Evolutionary conservation across 1,140 invertebrate genomes (phyloP), one percentile per base, ranked within the genome.

Genomic region (Scaptomyza pallida): DNA sequence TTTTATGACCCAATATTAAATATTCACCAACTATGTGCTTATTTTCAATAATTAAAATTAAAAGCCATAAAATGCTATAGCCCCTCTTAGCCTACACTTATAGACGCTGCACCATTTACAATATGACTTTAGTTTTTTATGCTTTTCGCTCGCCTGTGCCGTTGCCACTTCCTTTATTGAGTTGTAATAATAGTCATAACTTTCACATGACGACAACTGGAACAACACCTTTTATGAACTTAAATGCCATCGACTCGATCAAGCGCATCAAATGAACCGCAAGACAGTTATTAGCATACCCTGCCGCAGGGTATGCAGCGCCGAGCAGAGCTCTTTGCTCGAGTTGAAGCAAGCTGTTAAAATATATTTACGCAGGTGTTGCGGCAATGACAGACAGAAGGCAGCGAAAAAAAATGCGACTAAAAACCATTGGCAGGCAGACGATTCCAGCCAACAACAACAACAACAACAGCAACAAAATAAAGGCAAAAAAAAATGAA

Each of bases 361-460:
- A 89, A 89, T 89, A 70, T 89, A 70, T 89, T 89, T 89, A 75
- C 78, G 74, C 85, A 89, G 85, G 77, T 89, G 85, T 89, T 69
- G 60, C 51, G 61, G 56, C 73, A 70, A 69, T 77, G 73, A 64
- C 78, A 69, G 68, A 37, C 33, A 12, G 12, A 37, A 37, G 41
- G 21, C 13, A 12, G 33, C 26, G 30, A 30, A 37, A 13, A 59
- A n/a, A 35, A 19, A 23, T 23, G 5, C 6, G 6, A 26, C 21
- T 4, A 23, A 30, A 30, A 30, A 30, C 19, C 26, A 52, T 30
- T 30, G 33, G 1, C 52, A 37, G 35, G 23, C 17, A 30, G 17
- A 41, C 50, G 26, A 63, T 43, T 56, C 44, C 35, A 23, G 51
- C 33, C 55, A 26, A n/a, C n/a, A n/a, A n/a, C n/a, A n/a, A n/a